These are phyloP conservation scores for Bombylius discolor DNA, from an alignment of 2,888 invertebrate species.

Conservation along the genomic window DNA sequence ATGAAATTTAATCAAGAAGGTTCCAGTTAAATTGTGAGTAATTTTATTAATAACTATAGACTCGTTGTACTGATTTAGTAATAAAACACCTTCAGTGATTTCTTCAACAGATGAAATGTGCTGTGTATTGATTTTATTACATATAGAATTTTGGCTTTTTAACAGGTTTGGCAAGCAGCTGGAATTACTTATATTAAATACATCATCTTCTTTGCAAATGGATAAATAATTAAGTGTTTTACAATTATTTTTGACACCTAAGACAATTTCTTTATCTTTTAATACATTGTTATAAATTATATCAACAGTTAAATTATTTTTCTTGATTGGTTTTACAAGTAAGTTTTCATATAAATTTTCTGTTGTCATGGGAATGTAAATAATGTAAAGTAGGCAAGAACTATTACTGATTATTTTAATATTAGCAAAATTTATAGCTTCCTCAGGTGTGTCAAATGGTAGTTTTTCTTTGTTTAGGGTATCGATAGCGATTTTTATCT, in stretches of 20 bases:
- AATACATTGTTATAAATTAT: neutral
- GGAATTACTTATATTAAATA: constrained; percentile 4
- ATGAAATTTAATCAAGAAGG: no score
- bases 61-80: no score
- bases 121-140: neutral
- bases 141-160: neutral
- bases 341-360: neutral
- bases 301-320: neutral
- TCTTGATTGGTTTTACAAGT: constrained; percentile 1
- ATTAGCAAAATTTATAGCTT: constrained; percentile 6
- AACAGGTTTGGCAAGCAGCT: neutral
- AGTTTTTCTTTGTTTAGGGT: constrained; percentile 3
- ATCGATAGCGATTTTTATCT: no score
- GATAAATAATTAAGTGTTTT: neutral
- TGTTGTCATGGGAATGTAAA: neutral
- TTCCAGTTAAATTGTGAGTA: no score
- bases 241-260: neutral
- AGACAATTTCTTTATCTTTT: neutral
- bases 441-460: constrained; percentile 5
- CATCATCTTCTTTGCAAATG: constrained; percentile 1
- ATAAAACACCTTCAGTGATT: constrained; percentile 1
- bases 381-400: neutral
- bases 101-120: constrained; percentile 1
- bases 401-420: constrained; percentile 6
- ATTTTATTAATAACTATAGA: no score